Evolutionary conservation across 2,113 vertebrate genomes (phyloP), one percentile per base, ranked within the genome.

Genomic region (Struthio camelus): DNA sequence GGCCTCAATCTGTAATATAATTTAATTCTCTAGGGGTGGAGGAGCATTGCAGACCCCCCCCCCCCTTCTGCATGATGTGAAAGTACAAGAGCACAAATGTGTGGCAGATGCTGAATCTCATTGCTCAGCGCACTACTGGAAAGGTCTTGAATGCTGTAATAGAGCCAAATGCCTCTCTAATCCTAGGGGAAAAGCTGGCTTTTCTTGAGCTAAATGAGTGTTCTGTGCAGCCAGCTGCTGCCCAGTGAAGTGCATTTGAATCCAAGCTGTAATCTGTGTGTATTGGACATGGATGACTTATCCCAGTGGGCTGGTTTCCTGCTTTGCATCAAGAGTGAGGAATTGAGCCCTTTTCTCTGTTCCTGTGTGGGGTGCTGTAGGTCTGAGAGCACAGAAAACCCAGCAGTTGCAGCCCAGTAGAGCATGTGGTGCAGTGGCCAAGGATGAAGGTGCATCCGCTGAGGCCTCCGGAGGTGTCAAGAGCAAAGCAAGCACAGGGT

Each of bases 191-290:
- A n/a, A 71, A 40, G 17, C 32, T 90, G 70, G 12, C 32, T 81
- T 92, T 93, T 75, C 1, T 1, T 9, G 17, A 69, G 20, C 30
- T 76, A 69, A 46, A 14, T 32, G 32, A 36, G 15, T 34, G 46
- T 65, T 87, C 1, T 1, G 30, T 64, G 44, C 65, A 61, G 25
- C 48, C 84, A 79, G 6, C 58, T 91, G 67, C 75, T 90, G 59
- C 66, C 62, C 73, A n/a, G 32, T 66, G 18, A 61, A 61, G 20
- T 25, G 25, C 7, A 1, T 84, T 87, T 64, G 75, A 89, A 69
- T 69, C 19, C 1, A 8, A 9, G 48, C 2, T 1, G 11, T 85
- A 84, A 40, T 51, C 0, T 0, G 20, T 66, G 18, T 16, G 6
- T 56, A 2, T 1, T 53, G 51, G 59, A 30, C 0, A 1, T 30